Evolutionary conservation across 2,888 invertebrate species (phyloP).

Genomic region (Tetramorium bicarinatum): DNA sequence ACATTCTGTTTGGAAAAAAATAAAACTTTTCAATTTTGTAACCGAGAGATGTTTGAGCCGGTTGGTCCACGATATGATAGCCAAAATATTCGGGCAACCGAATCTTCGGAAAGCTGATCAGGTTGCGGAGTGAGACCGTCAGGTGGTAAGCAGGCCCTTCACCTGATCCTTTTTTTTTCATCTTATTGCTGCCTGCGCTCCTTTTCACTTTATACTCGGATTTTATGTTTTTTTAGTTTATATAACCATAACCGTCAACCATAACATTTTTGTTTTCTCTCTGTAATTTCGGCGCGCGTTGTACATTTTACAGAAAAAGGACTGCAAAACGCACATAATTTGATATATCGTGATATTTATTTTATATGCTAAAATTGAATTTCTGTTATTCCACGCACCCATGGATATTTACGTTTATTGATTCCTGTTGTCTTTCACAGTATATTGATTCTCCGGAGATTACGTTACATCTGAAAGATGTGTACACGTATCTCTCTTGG

Average conservation of each 20-base stretch:
- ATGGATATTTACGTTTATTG: constrained; percentile 23
- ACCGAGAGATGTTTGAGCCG: constrained; percentile 45
- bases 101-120: constrained; percentile 78
- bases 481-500: not conserved
- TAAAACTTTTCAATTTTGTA: constrained; percentile 23
- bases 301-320: not conserved
- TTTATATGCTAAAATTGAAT: constrained; percentile 45
- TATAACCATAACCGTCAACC: not conserved
- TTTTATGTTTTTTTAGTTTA: not conserved
- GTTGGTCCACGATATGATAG: constrained; percentile 66
- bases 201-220: constrained; percentile 6
- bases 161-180: constrained; percentile 11
- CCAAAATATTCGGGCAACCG: constrained; percentile 78
- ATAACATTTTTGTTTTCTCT: not conserved
- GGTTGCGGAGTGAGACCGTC: constrained; percentile 81
- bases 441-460: not conserved
- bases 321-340: not conserved
- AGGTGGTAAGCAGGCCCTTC: constrained; percentile 80
- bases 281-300: not conserved
- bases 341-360: not conserved
- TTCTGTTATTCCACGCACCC: constrained; percentile 14
- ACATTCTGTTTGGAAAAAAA: not conserved
- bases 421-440: constrained; percentile 25
- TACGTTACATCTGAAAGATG: constrained; percentile 1
- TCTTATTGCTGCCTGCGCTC: not conserved